These are phyloP conservation scores for Emys orbicularis DNA, from an alignment of 2,797 vertebrate genomes.

Conservation along the genomic window DNA sequence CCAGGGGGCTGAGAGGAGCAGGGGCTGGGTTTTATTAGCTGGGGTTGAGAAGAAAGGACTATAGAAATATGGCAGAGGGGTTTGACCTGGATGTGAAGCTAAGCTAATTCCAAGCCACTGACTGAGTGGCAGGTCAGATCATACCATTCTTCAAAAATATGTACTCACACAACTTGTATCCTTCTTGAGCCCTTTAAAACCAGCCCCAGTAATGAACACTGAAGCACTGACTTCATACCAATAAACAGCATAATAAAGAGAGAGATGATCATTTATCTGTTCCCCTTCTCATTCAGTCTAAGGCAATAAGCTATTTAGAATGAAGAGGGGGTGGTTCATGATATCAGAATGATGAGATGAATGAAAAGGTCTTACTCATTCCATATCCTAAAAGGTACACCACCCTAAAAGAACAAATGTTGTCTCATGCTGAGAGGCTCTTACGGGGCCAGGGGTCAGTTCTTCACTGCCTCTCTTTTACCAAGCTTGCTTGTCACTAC, in stretches of 20 bases:
- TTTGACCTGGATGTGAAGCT: neutral
- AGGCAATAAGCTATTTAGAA: constrained; percentile 19
- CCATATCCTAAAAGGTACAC: neutral
- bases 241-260: neutral
- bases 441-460: constrained; percentile 6
- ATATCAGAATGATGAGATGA: constrained; percentile 57
- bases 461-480: neutral
- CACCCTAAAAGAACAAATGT: constrained; percentile 31
- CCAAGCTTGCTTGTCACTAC: neutral
- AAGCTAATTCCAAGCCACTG: fast-evolving
- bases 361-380: neutral
- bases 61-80: neutral
- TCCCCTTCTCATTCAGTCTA: neutral
- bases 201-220: neutral
- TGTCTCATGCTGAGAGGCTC: neutral
- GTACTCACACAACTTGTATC: too few species aligned
- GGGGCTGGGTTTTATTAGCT: neutral
- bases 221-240: neutral
- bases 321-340: neutral
- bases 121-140: neutral
- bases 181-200: neutral
- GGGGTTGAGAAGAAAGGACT: neutral
- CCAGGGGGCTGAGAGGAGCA: too few species aligned
- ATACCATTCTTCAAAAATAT: neutral
- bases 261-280: constrained; percentile 38